phyloP scores from a whole-genome alignment of 2,888 invertebrate genomes.

The Pediacus dermestoides region DNA sequence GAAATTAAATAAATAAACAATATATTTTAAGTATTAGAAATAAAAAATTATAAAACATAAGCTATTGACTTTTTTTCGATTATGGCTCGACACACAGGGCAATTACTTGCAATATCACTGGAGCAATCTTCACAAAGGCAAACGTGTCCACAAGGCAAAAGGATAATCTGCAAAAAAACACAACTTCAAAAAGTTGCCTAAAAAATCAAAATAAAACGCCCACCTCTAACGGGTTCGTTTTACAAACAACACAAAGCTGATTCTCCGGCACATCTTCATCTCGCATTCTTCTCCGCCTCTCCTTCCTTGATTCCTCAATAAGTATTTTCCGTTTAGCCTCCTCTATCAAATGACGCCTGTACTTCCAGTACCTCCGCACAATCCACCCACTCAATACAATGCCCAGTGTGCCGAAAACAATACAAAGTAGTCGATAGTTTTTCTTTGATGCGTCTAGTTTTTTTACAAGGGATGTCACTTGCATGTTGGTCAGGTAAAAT shows the following conservation, averaged over 20 bases:
- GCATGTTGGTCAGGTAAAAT: slow-evolving; percentile 76
- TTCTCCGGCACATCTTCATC: slow-evolving; percentile 59
- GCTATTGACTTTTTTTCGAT: slow-evolving; percentile 72
- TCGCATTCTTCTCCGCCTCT: slow-evolving; percentile 62
- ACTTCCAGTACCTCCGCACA: slow-evolving; percentile 51
- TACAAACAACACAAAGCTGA: slow-evolving; percentile 83
- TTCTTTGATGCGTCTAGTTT: slow-evolving; percentile 68
- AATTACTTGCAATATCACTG: slow-evolving; percentile 64
- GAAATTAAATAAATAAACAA: slow-evolving; percentile 18
- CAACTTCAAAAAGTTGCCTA: slow-evolving; percentile 9
- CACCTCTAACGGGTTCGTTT: slow-evolving; percentile 78
- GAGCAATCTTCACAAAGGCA: slow-evolving; percentile 84
- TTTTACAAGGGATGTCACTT: slow-evolving; percentile 69
- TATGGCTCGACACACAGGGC: slow-evolving; percentile 75
- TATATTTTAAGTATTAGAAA: slow-evolving; percentile 16
- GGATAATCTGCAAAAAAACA: slow-evolving; percentile 61
- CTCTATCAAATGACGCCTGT: slow-evolving; percentile 54
- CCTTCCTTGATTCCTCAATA: slow-evolving; percentile 63
- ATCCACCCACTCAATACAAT: slow-evolving; percentile 53
- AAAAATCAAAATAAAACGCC: slow-evolving; percentile 12
- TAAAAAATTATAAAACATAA: slow-evolving; percentile 61
- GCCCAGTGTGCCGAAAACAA: slow-evolving; percentile 57
- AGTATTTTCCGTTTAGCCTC: slow-evolving; percentile 58
- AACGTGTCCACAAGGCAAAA: slow-evolving; percentile 87
- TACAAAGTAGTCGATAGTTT: slow-evolving; percentile 58